A percentile compares a stretch with the other conserved stretches of the same genome.
phyloP scores from a whole-genome alignment of 1,140 invertebrate species.

The Scaptodrosophila lebanonensis region DNA sequence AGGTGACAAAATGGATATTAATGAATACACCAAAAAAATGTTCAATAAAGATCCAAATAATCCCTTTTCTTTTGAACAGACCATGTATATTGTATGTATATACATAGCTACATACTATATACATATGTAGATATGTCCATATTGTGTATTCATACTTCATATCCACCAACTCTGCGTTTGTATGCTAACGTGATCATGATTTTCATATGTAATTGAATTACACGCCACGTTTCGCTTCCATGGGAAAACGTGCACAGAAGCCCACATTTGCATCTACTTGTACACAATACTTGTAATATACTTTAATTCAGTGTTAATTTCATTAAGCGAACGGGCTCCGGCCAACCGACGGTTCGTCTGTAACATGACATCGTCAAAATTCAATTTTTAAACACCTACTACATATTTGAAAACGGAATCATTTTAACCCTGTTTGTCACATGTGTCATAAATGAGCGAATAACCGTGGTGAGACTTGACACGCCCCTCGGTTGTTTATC shows the following conservation, averaged over 20 bases:
- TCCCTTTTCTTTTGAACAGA: too few species aligned
- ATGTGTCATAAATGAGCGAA: conserved; percentile 62
- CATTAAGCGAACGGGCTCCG: conserved; percentile 10
- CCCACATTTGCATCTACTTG: conserved; percentile 10
- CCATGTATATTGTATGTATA: too few species aligned
- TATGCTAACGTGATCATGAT: too few species aligned
- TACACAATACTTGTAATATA: conserved; percentile 4
- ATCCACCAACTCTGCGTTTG: too few species aligned
- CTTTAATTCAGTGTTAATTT: conserved; percentile 55
- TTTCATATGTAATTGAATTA: conserved; percentile 17
- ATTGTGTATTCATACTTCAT: too few species aligned
- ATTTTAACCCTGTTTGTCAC: too few species aligned
- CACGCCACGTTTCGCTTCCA: too few species aligned
- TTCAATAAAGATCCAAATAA: too few species aligned
- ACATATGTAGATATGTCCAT: too few species aligned
- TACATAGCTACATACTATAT: too few species aligned
- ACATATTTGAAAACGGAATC: conserved; percentile 19
- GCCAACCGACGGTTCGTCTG: conserved; percentile 19
- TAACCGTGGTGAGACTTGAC: conserved; percentile 44
- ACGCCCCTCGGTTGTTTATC: conserved; percentile 25
- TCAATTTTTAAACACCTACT: conserved; percentile 39
- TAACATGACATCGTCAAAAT: conserved; percentile 32
- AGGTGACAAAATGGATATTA: too few species aligned
- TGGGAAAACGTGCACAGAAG: not conserved
- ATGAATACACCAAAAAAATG: too few species aligned